These are phyloP conservation scores for Epizoanthus fatuus DNA, from an alignment of 92 coral and sea anemone species.

Conservation along the genomic window DNA sequence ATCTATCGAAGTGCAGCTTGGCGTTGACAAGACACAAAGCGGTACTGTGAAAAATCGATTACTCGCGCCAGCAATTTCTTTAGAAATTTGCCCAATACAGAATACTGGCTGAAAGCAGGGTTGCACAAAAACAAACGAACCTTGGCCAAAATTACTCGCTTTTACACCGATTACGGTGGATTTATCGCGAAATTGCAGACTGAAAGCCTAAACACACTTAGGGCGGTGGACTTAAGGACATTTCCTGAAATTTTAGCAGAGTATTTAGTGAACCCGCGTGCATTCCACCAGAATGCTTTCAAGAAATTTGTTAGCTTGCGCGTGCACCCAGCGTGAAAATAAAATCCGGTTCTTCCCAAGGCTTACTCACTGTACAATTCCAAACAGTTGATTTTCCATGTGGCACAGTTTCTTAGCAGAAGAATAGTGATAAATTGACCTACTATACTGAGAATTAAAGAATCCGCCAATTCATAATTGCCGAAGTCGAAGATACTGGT, in stretches of 20 bases:
- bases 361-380: not conserved
- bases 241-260: constrained; percentile 47
- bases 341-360: not conserved
- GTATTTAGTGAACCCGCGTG: constrained; percentile 10
- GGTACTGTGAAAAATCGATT: constrained; percentile 32
- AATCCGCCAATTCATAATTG: constrained; percentile 8
- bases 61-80: constrained; percentile 29
- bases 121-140: not conserved
- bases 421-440: not conserved
- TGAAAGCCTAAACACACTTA: not conserved
- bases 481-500: too few species aligned
- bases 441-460: not conserved
- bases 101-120: constrained; percentile 1
- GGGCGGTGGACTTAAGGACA: constrained; percentile 44
- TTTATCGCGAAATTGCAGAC: not conserved
- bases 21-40: constrained; percentile 12
- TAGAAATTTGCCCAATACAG: constrained; percentile 18
- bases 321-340: constrained; percentile 26
- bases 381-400: not conserved
- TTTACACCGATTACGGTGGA: not conserved
- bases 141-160: not conserved
- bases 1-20: constrained; percentile 10
- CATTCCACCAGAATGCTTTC: constrained; percentile 38
- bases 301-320: not conserved
- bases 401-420: not conserved